Evolutionary conservation across 1,140 invertebrate genomes (phyloP), one percentile per base, ranked within the genome.

Genomic region (Apis dorsata): DNA sequence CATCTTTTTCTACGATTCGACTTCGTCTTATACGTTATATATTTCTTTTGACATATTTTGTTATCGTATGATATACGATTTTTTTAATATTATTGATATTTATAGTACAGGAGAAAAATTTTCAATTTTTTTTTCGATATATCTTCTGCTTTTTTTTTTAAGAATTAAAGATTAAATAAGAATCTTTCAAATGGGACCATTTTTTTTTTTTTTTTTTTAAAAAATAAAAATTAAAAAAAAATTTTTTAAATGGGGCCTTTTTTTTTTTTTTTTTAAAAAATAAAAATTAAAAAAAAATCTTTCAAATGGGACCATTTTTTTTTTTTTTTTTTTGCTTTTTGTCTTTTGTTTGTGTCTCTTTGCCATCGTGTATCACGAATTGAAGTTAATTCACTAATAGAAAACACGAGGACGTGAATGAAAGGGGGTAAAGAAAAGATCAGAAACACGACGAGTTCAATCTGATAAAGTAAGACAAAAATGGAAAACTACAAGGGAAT

Each of bases 1-100:
- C 13, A 17, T 69, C 21, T 51, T 49, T 49, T 69, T n/a, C 68
- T 69, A 44, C 49, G 24, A 72, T 72, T 72, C 28, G 53, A 72
- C 53, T 72, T 72, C 53, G 53, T 28, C 17, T 72, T 57, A 7
- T 9, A 57, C 51, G 4, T 8, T 24, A 13, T 28, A 44, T 17
- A 2, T 10, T 9, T 15, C 13, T 1, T 24, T 24, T 1, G 19
- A 7, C 5, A 44, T 44, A 53, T 24, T 53, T 51, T 51, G 10
- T 1, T 21, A 24, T 34, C 17, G 3, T 62, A 21, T 60, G 24
- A 24, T 24, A 24, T 24, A n/a, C 51, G 51, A 12, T 11, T 62
- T n/a, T 24, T n/a, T 24, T n/a, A 53, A 11, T 53, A 53, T 62
- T 62, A 13, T 62, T 10, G 8, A 66, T 66, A 44, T 44, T 66